phyloP scores from a whole-genome alignment of 2,888 invertebrate species.

The Sceliomorpha sp. region DNA sequence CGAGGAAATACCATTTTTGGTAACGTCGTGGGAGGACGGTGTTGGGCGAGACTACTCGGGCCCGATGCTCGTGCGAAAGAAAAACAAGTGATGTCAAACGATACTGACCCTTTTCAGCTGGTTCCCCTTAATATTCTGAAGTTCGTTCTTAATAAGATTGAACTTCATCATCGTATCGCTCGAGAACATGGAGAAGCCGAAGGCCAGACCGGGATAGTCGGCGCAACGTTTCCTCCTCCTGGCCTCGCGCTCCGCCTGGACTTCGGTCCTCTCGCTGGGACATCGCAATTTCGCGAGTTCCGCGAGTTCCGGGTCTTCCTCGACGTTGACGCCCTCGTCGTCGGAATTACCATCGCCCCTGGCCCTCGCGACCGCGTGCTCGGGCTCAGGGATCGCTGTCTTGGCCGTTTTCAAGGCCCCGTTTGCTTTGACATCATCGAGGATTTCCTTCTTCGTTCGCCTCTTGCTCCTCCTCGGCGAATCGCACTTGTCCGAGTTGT shows the following conservation, averaged over 20 bases:
- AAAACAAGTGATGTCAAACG: slow-evolving; percentile 1
- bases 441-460: slow-evolving; percentile 17
- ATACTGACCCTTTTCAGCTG: slow-evolving; percentile 96
- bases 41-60: too few species aligned
- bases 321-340: slow-evolving; percentile 79
- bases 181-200: slow-evolving; percentile 95
- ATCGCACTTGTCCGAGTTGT: slow-evolving; percentile 51
- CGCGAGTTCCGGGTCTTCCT: slow-evolving; percentile 89
- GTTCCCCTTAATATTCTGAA: slow-evolving; percentile 98
- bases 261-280: slow-evolving; percentile 93
- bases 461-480: slow-evolving; percentile 23
- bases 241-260: slow-evolving; percentile 91
- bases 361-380: slow-evolving; percentile 80
- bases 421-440: slow-evolving; percentile 2
- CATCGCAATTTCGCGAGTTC: slow-evolving; percentile 93
- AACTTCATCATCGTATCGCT: slow-evolving; percentile 99
- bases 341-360: slow-evolving; percentile 76
- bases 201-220: slow-evolving; percentile 95
- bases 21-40: too few species aligned
- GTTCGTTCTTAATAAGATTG: slow-evolving; percentile 96
- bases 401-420: slow-evolving; percentile 13
- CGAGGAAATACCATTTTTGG: too few species aligned
- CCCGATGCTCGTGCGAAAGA: too few species aligned
- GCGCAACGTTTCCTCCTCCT: slow-evolving; percentile 89
- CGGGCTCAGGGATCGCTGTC: slow-evolving; percentile 65